phyloP scores from a whole-genome alignment of 2,888 invertebrate species.

The Pinctada fucata region DNA sequence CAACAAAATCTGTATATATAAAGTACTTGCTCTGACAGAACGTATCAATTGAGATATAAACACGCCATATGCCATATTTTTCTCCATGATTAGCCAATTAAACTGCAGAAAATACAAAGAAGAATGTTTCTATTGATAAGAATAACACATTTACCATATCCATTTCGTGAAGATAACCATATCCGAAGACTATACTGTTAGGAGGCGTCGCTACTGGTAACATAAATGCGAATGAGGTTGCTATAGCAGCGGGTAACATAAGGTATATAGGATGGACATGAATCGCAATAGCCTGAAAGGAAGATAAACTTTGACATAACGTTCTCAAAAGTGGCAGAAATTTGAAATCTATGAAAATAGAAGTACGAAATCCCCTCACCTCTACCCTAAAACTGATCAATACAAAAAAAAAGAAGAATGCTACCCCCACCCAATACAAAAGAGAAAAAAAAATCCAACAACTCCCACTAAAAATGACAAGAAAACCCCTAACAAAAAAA shows the following conservation, averaged over 20 bases:
- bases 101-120: no score
- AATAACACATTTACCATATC: slow-evolving; percentile 68
- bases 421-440: not conserved
- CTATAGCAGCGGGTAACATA: slow-evolving; percentile 91
- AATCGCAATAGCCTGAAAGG: slow-evolving; percentile 85
- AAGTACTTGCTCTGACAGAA: no score
- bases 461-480: not conserved
- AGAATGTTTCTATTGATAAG: no score
- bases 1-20: not conserved
- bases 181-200: slow-evolving; percentile 90
- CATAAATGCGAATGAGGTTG: slow-evolving; percentile 92
- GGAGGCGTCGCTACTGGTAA: slow-evolving; percentile 96
- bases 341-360: no score
- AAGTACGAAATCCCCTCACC: no score
- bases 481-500: not conserved
- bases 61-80: no score
- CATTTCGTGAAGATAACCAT: slow-evolving; percentile 64
- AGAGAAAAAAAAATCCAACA: not conserved
- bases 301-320: not conserved
- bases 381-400: no score
- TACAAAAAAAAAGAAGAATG: no score
- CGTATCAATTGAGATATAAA: no score
- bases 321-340: no score
- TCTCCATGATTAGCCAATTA: no score
- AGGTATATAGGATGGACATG: slow-evolving; percentile 89